phyloP scores from a whole-genome alignment of 1,140 invertebrate genomes.

The Drosophila orena region DNA sequence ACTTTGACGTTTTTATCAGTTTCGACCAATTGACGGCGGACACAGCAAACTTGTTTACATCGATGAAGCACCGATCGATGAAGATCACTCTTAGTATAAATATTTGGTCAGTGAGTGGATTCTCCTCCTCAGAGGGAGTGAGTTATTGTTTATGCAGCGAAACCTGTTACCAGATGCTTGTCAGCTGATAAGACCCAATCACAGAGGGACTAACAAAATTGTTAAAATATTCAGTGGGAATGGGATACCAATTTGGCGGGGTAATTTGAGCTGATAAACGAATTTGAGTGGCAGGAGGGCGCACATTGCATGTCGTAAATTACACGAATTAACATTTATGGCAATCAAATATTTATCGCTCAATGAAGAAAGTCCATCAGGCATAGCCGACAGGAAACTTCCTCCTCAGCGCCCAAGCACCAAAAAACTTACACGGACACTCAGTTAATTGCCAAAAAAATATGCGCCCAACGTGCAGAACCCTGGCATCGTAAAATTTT shows the following conservation, averaged over 20 bases:
- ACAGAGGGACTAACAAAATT: slow-evolving; percentile 38
- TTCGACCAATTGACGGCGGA: slow-evolving; percentile 58
- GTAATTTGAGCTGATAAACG: slow-evolving; percentile 51
- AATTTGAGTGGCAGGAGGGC: slow-evolving; percentile 18
- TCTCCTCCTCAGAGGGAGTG: slow-evolving; percentile 3
- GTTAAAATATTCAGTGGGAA: slow-evolving; percentile 43
- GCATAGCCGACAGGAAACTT: slow-evolving; percentile 38
- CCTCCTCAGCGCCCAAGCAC: slow-evolving; percentile 6
- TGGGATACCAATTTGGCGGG: slow-evolving; percentile 15
- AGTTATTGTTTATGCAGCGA: slow-evolving; percentile 30
- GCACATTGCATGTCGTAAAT: slow-evolving; percentile 50
- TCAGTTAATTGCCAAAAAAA: slow-evolving; percentile 57
- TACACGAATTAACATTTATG: slow-evolving; percentile 49
- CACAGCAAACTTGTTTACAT: slow-evolving; percentile 47
- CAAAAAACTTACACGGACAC: slow-evolving; percentile 25
- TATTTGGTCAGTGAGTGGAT: slow-evolving; percentile 41
- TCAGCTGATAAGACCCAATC: slow-evolving; percentile 56
- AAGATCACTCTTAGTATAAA: slow-evolving; percentile 40
- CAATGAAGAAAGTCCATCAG: slow-evolving; percentile 48
- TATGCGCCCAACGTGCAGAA: slow-evolving; percentile 18
- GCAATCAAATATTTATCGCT: slow-evolving; percentile 71
- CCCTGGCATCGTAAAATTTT: slow-evolving; percentile 67
- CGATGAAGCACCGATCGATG: slow-evolving; percentile 22
- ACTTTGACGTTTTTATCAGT: slow-evolving; percentile 76
- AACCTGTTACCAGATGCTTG: slow-evolving; percentile 55